Evolutionary conservation across 2,113 vertebrate genomes (phyloP), one percentile per base, ranked within the genome.

Genomic region (Brachionichthys hirsutus): DNA sequence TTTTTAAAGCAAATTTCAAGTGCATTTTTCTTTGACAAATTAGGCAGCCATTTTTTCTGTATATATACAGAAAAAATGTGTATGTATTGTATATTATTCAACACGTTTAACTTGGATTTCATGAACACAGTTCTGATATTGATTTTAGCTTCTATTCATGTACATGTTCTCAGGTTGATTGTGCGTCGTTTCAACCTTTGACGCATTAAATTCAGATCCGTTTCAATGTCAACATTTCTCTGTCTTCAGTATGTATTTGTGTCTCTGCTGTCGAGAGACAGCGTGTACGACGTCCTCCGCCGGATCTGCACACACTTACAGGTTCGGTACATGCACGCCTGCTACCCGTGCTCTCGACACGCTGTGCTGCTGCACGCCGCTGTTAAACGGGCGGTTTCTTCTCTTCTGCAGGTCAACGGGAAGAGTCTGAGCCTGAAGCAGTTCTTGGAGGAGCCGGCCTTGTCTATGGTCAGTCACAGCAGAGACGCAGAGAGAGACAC

Each of bases 261-360:
- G 49, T 98, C 95, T 11, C 88, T 98, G 70, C 91, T 98, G 42
- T 98, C 96, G 65, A 92, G 96, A 30, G 95, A 98, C 89, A 97
- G 94, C 0, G 94, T 96, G 0, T 98, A 96, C 2, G 95, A 98
- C 0, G 89, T 94, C 62, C 90, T 98, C 50, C 92, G 93, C 62
- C 91, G 93, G 81, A 95, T 98, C 86, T 98, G 95, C 85, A 97
- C 94, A 0, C 95, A 98, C 73, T 87, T 98, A 6, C 95, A 98
- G 94, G 95, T 97, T 47, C 56, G 8, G 30, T 38, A 34, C 47
- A 53, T 30, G 45, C 16, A 16, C 16, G 15, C 14, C 52, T 10
- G 7, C 22, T 22, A 7, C 9, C 11, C 15, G 0, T 34, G 34
- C 2, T 15, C 12, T 24, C 2, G 1, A 30, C 18, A 11, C 5